A percentile compares a stretch with the other conserved stretches of the same genome.
Evolutionary conservation across 2,113 vertebrate species (phyloP).

Genomic region (Tinamus guttatus): DNA sequence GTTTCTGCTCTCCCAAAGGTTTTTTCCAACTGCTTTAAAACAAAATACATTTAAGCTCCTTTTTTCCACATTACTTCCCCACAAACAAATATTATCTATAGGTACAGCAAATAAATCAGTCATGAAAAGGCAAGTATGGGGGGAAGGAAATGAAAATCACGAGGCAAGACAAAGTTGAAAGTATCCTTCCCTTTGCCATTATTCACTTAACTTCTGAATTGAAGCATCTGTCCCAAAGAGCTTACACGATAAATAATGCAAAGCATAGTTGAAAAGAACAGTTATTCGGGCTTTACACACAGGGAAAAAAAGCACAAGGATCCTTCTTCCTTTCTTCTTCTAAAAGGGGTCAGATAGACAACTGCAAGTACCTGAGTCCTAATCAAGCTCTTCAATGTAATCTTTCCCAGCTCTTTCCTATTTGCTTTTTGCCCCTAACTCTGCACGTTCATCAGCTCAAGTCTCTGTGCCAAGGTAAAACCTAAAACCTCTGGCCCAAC

Average conservation of each 20-base stretch:
- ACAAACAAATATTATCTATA: not conserved
- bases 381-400: not conserved
- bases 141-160: not conserved
- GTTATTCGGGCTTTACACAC: not conserved
- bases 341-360: not conserved
- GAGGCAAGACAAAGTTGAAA: not conserved
- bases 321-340: not conserved
- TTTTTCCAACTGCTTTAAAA: not conserved
- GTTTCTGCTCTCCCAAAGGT: not conserved
- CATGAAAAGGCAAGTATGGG: not conserved
- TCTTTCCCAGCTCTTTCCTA: not conserved
- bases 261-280: not conserved
- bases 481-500: accelerated
- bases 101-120: not conserved
- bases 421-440: not conserved
- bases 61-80: not conserved
- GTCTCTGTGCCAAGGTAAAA: not conserved
- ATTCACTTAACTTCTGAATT: not conserved
- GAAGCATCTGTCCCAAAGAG: not conserved
- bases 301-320: not conserved
- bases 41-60: not conserved
- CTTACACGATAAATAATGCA: not conserved
- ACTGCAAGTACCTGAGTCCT: not conserved
- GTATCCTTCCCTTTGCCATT: not conserved
- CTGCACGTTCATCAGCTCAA: not conserved